Evolutionary conservation across 30 jellyfish, hydroid and myxozoan species (phyloP).

Genomic region (Aurelia sp.): DNA sequence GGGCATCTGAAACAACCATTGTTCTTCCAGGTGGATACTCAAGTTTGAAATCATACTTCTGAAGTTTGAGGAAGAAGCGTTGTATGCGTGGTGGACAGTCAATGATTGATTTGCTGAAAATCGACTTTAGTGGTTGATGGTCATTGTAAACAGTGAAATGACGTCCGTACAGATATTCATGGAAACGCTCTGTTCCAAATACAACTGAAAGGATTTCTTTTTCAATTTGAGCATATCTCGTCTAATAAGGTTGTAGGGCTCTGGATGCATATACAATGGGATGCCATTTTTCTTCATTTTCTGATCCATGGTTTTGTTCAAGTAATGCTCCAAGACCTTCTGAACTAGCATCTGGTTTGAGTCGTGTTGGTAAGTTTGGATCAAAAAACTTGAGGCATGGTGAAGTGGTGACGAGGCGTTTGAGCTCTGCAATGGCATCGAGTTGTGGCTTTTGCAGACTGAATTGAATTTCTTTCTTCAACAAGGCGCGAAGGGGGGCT

Average conservation of each 20-base stretch:
- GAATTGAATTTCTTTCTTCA: constrained; percentile 46
- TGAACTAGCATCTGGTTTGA: constrained; percentile 57
- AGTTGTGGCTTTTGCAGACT: constrained; percentile 67
- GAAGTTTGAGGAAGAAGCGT: constrained; percentile 63
- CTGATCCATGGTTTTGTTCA: constrained; percentile 63
- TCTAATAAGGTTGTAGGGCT: constrained; percentile 45
- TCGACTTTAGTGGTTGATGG: constrained; percentile 67
- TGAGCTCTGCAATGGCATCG: constrained; percentile 69
- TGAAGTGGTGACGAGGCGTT: constrained; percentile 73
- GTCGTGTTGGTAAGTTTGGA: constrained; percentile 68
- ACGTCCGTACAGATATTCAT: constrained; percentile 48
- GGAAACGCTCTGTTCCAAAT: constrained; percentile 57
- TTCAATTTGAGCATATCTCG: constrained; percentile 56
- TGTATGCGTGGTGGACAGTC: constrained; percentile 70
- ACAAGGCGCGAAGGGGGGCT: constrained; percentile 48
- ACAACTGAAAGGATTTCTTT: constrained; percentile 56
- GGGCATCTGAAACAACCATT: constrained; percentile 76
- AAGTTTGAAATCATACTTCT: constrained; percentile 61
- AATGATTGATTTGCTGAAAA: constrained; percentile 62
- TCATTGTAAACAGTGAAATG: constrained; percentile 63
- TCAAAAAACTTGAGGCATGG: constrained; percentile 54
- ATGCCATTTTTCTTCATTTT: constrained; percentile 41
- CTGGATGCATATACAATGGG: constrained; percentile 54
- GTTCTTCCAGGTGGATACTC: constrained; percentile 71
- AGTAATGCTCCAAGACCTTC: constrained; percentile 70